Conservation (phyloP, 2,797 vertebrate species). For the Sebastes itinus region DNA sequence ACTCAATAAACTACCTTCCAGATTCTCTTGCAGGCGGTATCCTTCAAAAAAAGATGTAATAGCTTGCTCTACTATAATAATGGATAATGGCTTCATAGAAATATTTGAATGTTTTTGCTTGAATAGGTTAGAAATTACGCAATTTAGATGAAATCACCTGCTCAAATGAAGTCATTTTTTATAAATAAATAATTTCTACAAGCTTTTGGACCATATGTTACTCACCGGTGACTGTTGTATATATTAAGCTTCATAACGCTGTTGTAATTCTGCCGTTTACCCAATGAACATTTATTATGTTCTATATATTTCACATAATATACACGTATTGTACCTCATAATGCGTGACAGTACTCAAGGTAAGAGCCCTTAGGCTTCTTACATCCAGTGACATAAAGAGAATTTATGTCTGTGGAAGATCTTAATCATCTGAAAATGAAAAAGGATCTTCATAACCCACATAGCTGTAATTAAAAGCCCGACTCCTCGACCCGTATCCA, state of each 20-base stretch:
- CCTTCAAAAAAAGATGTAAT: background rate
- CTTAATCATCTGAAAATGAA: slow-evolving; percentile 15
- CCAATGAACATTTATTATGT: background rate
- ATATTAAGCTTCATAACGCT: too few relatives aligned
- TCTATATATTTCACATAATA: background rate
- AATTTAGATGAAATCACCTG: background rate
- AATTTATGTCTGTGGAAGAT: background rate
- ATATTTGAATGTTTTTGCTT: background rate
- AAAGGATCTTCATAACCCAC: background rate
- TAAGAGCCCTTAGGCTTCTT: background rate
- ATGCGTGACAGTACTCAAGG: background rate
- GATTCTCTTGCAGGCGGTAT: background rate
- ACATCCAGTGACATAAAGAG: background rate
- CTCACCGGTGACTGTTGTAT: background rate
- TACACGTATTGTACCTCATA: background rate
- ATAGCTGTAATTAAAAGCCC: slow-evolving; percentile 34
- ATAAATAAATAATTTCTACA: background rate
- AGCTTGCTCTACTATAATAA: background rate
- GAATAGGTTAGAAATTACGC: background rate
- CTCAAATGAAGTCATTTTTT: background rate
- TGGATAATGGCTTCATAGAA: background rate
- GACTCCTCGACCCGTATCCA: background rate
- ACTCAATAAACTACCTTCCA: background rate
- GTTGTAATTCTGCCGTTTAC: background rate
- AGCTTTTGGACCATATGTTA: background rate